Evolutionary conservation across 2,888 invertebrate genomes (phyloP).

Genomic region (Troides aeacus): DNA sequence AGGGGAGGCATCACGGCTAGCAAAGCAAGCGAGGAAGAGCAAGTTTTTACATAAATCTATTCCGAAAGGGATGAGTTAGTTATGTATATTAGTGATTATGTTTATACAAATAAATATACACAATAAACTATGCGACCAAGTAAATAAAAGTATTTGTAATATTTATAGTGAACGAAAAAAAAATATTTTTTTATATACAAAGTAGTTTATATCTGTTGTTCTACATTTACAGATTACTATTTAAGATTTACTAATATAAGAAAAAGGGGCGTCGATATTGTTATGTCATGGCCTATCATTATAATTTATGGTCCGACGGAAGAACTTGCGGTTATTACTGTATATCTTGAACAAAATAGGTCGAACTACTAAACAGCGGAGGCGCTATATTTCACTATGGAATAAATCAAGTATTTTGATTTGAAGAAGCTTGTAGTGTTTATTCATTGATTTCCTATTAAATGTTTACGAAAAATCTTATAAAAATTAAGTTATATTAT

Average conservation of each 20-base stretch:
- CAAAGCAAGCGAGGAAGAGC: too few species aligned
- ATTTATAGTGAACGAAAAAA: too few species aligned
- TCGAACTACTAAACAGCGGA: slow-evolving; percentile 9
- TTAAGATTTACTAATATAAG: not conserved
- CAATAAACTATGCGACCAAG: too few species aligned
- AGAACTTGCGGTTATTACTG: slow-evolving; percentile 3
- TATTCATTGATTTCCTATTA: not conserved
- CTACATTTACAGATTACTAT: not conserved
- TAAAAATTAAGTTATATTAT: not conserved
- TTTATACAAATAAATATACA: too few species aligned
- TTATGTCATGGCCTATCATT: not conserved
- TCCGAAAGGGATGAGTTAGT: too few species aligned
- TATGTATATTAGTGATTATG: too few species aligned
- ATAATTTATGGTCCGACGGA: slow-evolving; percentile 5
- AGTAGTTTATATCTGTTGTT: not conserved
- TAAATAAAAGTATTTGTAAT: too few species aligned
- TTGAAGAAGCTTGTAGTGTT: not conserved
- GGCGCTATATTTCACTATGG: slow-evolving; percentile 1
- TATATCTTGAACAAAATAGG: slow-evolving; percentile 5
- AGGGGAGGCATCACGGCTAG: too few species aligned
- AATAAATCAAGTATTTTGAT: not conserved
- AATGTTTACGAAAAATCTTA: not conserved
- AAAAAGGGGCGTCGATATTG: not conserved
- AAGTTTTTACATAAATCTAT: too few species aligned
- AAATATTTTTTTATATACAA: not conserved